These are phyloP conservation scores for Drosophila kuntzei DNA, from an alignment of 2,888 invertebrate species.

Conservation along the genomic window DNA sequence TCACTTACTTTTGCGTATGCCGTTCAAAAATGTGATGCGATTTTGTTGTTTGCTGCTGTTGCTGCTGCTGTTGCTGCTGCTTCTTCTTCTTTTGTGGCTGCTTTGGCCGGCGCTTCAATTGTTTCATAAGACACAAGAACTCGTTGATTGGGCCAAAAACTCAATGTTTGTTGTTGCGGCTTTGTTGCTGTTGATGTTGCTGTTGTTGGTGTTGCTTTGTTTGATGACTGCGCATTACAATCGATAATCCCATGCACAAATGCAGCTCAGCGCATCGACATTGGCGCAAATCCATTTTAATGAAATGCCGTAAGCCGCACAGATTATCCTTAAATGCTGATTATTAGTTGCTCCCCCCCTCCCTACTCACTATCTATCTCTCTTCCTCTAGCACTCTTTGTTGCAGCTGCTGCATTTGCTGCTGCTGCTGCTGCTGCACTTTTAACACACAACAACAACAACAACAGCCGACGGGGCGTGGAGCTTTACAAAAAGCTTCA, in stretches of 20 bases:
- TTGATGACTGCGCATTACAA: conserved; percentile 79
- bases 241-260: conserved; percentile 76
- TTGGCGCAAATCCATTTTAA: conserved; percentile 76
- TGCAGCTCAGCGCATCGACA: conserved; percentile 70
- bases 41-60: conserved; percentile 58
- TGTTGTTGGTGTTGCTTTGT: conserved; percentile 50
- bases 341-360: conserved; percentile 43
- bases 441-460: conserved; percentile 23
- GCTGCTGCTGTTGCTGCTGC: conserved; percentile 33
- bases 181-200: conserved; percentile 47
- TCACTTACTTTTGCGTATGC: conserved; percentile 79
- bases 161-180: conserved; percentile 61
- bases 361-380: neutral
- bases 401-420: conserved; percentile 29
- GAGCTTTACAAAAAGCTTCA: conserved; percentile 57
- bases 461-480: conserved; percentile 52
- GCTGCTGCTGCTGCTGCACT: conserved; percentile 36
- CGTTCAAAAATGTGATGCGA: conserved; percentile 71
- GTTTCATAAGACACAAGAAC: conserved; percentile 70
- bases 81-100: conserved; percentile 46
- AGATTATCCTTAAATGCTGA: conserved; percentile 66
- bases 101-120: conserved; percentile 69
- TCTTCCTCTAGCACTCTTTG: conserved; percentile 13
- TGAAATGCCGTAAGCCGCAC: conserved; percentile 64
- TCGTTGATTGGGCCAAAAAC: conserved; percentile 22